Conservation (phyloP, 2,888 invertebrate species). For the Pristionchus mayeri region DNA sequence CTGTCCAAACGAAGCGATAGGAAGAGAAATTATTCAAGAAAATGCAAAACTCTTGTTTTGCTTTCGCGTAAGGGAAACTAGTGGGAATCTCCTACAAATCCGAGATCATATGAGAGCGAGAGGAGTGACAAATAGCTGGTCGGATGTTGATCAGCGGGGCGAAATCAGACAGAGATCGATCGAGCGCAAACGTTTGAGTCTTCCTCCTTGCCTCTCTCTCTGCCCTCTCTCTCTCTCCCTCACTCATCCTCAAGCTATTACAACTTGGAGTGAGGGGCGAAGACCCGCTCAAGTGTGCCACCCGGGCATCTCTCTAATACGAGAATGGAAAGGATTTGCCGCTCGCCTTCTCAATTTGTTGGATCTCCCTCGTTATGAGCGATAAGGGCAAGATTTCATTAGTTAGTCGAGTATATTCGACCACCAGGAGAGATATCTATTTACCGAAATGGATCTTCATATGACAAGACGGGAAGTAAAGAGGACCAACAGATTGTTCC, state of each 20-base stretch:
- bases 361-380: too few relatives aligned
- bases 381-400: too few relatives aligned
- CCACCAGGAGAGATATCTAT: too few relatives aligned
- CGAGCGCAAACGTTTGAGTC: constrained; percentile 18
- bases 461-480: too few relatives aligned
- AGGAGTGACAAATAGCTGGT: neutral
- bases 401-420: too few relatives aligned
- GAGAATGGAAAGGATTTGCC: too few relatives aligned
- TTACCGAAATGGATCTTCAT: too few relatives aligned
- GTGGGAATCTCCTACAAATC: neutral
- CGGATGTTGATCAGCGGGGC: neutral
- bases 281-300: neutral
- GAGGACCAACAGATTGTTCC: too few relatives aligned
- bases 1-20: neutral
- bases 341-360: too few relatives aligned
- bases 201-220: neutral
- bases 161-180: neutral
- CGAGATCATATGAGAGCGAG: neutral
- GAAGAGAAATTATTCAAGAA: neutral
- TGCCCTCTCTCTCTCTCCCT: neutral
- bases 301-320: too few relatives aligned
- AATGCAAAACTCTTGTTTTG: neutral
- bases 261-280: constrained; percentile 28
- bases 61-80: neutral
- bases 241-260: constrained; percentile 10